These are phyloP conservation scores for Dipus sagitta DNA, from an alignment of 2,797 vertebrate species.

Conservation along the genomic window DNA sequence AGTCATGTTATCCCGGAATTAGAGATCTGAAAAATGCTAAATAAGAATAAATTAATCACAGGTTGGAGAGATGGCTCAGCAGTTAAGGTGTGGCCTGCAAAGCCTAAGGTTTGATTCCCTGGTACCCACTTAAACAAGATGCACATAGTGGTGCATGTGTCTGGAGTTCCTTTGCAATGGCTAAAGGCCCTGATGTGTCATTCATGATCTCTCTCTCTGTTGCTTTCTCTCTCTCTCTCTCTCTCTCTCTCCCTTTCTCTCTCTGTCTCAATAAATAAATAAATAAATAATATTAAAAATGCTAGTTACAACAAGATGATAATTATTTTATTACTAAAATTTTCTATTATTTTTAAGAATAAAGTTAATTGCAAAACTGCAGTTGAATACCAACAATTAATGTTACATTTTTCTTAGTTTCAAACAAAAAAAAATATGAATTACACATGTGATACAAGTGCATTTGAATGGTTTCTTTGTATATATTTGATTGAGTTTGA, in stretches of 20 bases:
- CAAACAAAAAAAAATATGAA: slow-evolving; percentile 8
- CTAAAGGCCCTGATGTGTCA: too few species aligned
- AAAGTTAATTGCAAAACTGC: slow-evolving; percentile 3
- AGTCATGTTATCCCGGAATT: neutral
- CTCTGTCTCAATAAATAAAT: too few species aligned
- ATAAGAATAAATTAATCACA: neutral
- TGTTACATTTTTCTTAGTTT: neutral
- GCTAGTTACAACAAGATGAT: neutral
- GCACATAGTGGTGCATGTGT: too few species aligned
- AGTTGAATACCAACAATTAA: neutral
- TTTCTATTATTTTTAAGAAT: neutral
- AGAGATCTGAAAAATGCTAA: neutral
- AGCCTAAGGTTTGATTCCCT: too few species aligned
- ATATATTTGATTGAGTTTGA: neutral
- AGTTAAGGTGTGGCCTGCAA: too few species aligned
- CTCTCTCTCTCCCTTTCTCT: too few species aligned
- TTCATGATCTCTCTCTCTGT: too few species aligned
- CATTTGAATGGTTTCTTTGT: neutral
- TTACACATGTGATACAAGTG: too few species aligned
- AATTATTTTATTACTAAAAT: neutral
- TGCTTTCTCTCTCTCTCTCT: too few species aligned
- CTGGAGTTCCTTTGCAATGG: too few species aligned
- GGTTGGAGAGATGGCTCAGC: too few species aligned
- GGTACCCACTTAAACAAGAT: too few species aligned
- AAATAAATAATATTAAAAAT: neutral